A percentile compares a stretch with the other conserved stretches of the same genome.
phyloP scores from a whole-genome alignment of 2,113 vertebrate genomes.

The Orientallactaga bullata region DNA sequence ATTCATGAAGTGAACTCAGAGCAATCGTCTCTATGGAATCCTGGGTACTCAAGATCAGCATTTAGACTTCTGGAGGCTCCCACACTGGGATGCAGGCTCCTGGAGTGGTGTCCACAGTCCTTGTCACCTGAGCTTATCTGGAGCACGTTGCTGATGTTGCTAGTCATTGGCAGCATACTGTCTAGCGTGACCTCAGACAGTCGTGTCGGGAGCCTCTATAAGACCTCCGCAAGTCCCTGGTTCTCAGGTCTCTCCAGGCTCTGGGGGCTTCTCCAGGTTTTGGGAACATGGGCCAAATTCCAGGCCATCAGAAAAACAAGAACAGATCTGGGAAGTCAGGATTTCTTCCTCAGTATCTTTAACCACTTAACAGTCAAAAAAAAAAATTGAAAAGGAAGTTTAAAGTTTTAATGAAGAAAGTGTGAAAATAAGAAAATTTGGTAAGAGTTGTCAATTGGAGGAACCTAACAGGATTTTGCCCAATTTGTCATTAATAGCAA shows the following conservation, averaged over 20 bases:
- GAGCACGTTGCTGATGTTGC: background rate
- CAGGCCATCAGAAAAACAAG: background rate
- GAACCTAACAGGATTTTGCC: background rate
- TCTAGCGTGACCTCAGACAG: accelerated
- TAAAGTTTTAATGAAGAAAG: background rate
- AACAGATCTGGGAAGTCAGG: accelerated
- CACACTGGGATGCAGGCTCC: background rate
- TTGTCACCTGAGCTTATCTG: background rate
- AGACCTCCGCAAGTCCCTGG: accelerated
- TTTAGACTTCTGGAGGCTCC: background rate
- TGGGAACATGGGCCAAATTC: background rate
- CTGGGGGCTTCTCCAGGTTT: background rate
- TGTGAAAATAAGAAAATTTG: background rate
- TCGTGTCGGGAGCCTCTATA: accelerated
- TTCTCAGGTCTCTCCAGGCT: too few relatives aligned
- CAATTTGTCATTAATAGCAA: background rate
- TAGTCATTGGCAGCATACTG: background rate
- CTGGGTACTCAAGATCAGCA: accelerated
- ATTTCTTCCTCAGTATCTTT: background rate
- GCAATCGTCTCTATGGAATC: background rate
- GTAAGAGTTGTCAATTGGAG: background rate
- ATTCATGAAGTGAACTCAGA: background rate
- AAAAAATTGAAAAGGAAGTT: background rate
- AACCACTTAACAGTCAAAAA: background rate
- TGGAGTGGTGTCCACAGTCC: too few relatives aligned